Conservation (phyloP, 35 echinoderm and acorn worm species). For the Lytechinus variegatus region DNA sequence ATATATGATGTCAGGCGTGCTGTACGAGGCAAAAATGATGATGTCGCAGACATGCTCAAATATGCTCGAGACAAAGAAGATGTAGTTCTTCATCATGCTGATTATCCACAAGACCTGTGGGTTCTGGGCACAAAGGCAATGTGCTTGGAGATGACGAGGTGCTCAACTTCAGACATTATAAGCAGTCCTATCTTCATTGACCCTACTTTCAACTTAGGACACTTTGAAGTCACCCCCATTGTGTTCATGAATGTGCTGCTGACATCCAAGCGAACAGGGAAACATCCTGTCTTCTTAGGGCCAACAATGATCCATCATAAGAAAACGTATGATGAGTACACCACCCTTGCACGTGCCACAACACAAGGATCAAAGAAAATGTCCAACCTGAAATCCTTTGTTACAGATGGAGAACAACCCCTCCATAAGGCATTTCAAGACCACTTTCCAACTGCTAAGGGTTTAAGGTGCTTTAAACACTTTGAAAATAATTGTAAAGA, state of each 20-base stretch:
- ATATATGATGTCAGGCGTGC: neutral
- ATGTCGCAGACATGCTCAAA: neutral
- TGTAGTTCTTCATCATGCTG: neutral
- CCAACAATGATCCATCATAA: neutral
- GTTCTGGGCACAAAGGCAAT: neutral
- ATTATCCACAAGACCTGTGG: neutral
- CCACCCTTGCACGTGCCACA: neutral
- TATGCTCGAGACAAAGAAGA: neutral
- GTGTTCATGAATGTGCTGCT: conserved; percentile 13
- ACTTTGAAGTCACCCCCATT: conserved; percentile 9
- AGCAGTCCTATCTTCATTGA: conserved; percentile 1
- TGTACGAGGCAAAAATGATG: neutral
- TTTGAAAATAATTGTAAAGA: neutral
- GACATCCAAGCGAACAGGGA: neutral
- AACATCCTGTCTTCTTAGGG: neutral
- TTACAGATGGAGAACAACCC: neutral
- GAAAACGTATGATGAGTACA: neutral
- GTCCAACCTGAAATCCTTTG: neutral
- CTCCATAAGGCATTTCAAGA: neutral
- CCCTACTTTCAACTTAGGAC: conserved; percentile 17
- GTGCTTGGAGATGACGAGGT: neutral
- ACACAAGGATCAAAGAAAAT: neutral
- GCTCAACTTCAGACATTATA: conserved; percentile 5
- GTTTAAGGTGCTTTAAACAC: neutral
- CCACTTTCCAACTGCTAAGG: neutral